A percentile compares a stretch with the other conserved stretches of the same genome.
These are phyloP conservation scores for Microcaecilia unicolor DNA, from an alignment of 2,797 vertebrate genomes.

Conservation along the genomic window DNA sequence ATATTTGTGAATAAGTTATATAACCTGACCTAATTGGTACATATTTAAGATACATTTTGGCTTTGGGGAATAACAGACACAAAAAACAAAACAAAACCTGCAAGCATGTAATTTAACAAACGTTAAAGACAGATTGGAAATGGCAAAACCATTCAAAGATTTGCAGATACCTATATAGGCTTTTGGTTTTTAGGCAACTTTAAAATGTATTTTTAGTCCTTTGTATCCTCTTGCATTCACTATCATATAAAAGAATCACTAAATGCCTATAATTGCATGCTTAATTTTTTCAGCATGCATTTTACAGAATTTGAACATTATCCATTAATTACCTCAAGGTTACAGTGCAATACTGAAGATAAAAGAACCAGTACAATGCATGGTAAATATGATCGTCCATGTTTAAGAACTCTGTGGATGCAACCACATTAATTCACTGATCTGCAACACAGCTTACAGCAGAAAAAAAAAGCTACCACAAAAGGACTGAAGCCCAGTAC, in stretches of 20 bases:
- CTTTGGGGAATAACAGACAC: too few species aligned
- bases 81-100: too few species aligned
- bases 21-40: too few species aligned
- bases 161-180: slow-evolving; percentile 6
- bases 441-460: slow-evolving; percentile 27
- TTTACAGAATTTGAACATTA: slow-evolving; percentile 22
- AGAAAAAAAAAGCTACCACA: slow-evolving; percentile 5
- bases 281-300: slow-evolving; percentile 47
- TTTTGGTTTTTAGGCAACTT: slow-evolving; percentile 36
- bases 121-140: slow-evolving; percentile 20
- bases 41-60: too few species aligned
- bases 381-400: slow-evolving; percentile 11
- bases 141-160: slow-evolving; percentile 18
- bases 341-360: slow-evolving; percentile 20
- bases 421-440: slow-evolving; percentile 23
- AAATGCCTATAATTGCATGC: slow-evolving; percentile 44
- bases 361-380: slow-evolving; percentile 10
- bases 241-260: slow-evolving; percentile 47
- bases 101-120: too few species aligned
- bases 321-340: slow-evolving; percentile 27
- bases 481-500: slow-evolving; percentile 25
- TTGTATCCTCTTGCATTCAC: slow-evolving; percentile 40
- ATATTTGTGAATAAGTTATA: too few species aligned
- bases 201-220: slow-evolving; percentile 37
- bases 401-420: too few species aligned